phyloP scores from a whole-genome alignment of 1,140 invertebrate genomes.

The Venturia canescens region DNA sequence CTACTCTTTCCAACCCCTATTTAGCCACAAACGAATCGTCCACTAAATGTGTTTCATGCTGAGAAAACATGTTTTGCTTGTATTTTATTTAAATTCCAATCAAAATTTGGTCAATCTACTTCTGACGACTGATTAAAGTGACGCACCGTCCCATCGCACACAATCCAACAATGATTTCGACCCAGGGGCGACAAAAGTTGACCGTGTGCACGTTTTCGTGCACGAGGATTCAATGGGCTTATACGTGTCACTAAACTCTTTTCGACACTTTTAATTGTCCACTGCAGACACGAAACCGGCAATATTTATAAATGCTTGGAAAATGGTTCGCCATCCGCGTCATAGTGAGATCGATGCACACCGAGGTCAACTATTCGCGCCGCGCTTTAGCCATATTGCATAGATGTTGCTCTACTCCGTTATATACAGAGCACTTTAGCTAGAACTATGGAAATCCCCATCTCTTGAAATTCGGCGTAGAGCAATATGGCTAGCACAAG shows the following conservation, averaged over 20 bases:
- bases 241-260: too few species aligned
- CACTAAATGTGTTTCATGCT: too few species aligned
- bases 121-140: too few species aligned
- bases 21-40: background rate
- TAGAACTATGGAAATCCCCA: background rate
- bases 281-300: background rate
- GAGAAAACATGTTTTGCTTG: too few species aligned
- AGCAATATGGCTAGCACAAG: conserved; percentile 44
- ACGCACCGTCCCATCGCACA: too few species aligned
- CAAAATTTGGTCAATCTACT: too few species aligned
- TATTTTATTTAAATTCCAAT: too few species aligned
- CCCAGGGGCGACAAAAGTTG: too few species aligned
- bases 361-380: background rate
- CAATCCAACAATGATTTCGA: too few species aligned
- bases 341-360: background rate
- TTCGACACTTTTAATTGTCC: background rate
- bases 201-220: too few species aligned
- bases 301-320: background rate
- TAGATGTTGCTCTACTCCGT: background rate
- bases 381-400: background rate
- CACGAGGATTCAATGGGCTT: too few species aligned
- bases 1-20: background rate
- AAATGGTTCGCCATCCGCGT: background rate
- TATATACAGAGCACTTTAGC: background rate
- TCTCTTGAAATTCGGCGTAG: conserved; percentile 48